Conservation (phyloP, 2,888 invertebrate genomes). For the Ennomos fuscantarius region DNA sequence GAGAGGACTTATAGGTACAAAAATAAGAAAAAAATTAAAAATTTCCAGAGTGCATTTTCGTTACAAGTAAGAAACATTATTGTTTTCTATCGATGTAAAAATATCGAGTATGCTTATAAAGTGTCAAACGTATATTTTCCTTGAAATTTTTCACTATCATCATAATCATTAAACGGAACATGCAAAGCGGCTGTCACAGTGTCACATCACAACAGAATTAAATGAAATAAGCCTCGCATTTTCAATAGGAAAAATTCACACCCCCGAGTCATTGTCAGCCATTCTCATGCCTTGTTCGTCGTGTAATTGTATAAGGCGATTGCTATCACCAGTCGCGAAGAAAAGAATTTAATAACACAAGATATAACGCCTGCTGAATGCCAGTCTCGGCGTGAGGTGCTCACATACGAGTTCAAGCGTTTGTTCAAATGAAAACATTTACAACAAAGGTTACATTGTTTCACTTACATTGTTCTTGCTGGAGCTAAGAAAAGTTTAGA, state of each 20-base stretch:
- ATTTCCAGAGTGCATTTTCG: too few species aligned
- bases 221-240: constrained; percentile 71
- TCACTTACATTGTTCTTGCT: constrained; percentile 20
- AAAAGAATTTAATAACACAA: constrained; percentile 81
- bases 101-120: too few species aligned
- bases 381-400: constrained; percentile 21
- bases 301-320: constrained; percentile 81
- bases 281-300: constrained; percentile 74
- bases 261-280: constrained; percentile 73
- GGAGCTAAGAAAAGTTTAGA: constrained; percentile 19
- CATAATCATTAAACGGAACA: constrained; percentile 43
- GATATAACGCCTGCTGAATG: constrained; percentile 61
- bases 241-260: constrained; percentile 67
- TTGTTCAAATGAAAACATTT: constrained; percentile 30
- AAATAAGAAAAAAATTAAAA: too few species aligned
- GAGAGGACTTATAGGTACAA: too few species aligned
- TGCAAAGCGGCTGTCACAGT: constrained; percentile 48
- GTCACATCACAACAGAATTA: constrained; percentile 57
- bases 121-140: constrained; percentile 16
- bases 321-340: constrained; percentile 70
- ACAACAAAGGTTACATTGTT: constrained; percentile 30
- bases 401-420: constrained; percentile 20
- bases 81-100: too few species aligned
- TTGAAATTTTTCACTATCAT: constrained; percentile 16
- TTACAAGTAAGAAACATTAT: too few species aligned